Evolutionary conservation across 2,888 invertebrate species (phyloP).

Genomic region (Palloptera scutellata): DNA sequence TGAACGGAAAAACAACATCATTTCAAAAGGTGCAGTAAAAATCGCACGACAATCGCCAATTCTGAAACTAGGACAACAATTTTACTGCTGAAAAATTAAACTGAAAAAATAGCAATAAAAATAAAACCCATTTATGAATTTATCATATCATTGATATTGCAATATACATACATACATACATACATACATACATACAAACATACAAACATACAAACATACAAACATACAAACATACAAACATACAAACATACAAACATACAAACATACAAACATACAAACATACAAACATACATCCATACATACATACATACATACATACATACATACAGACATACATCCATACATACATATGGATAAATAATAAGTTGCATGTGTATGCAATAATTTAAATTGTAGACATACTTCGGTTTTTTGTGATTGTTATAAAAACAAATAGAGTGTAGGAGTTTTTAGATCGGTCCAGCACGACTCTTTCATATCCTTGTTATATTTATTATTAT

Average conservation of each 20-base stretch:
- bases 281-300: too few relatives aligned
- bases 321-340: too few relatives aligned
- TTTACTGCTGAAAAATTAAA: constrained; percentile 33
- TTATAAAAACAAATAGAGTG: constrained; percentile 15
- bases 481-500: too few relatives aligned
- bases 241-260: too few relatives aligned
- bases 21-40: constrained; percentile 22
- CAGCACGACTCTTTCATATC: too few relatives aligned
- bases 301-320: too few relatives aligned
- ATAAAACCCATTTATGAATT: constrained; percentile 23
- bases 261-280: constrained; percentile 19
- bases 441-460: too few relatives aligned
- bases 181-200: constrained; percentile 12
- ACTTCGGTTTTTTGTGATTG: constrained; percentile 26
- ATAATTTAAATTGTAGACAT: constrained; percentile 30
- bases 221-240: too few relatives aligned
- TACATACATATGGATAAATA: background rate
- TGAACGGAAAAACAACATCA: constrained; percentile 36
- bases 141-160: constrained; percentile 22
- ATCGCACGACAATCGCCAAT: constrained; percentile 24
- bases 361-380: constrained; percentile 9
- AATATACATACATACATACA: background rate
- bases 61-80: constrained; percentile 34
- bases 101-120: constrained; percentile 18
- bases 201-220: too few relatives aligned